Evolutionary conservation across 2,113 vertebrate genomes (phyloP), one percentile per base, ranked within the genome.

Genomic region (Dascyllus trimaculatus): DNA sequence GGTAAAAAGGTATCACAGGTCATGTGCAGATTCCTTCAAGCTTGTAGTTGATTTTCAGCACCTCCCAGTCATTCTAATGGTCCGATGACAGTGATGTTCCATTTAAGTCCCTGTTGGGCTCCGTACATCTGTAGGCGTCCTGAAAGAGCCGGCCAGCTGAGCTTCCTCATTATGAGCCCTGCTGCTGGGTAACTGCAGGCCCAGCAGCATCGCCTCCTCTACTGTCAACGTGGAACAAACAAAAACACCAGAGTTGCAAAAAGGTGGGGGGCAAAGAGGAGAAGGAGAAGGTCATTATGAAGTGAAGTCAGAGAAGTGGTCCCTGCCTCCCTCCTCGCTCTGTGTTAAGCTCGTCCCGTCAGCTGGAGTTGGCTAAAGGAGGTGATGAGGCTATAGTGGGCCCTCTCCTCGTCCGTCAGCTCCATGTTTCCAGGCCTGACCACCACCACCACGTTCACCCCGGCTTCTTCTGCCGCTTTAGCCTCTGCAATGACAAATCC

Each of bases 361-460:
- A 96, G 85, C 85, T 91, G 91, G 11, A 99, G 93, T 76, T 99
- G 96, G 0, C 84, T 94, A 89, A 99, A 99, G 83, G 97, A 97
- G 0, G 96, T 95, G 73, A 98, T 93, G 86, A 97, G 95, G 82
- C 75, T 95, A 80, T 97, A 98, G 72, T 95, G 95, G 0, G 93
- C 93, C 38, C 95, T 95, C 87, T 99, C 98, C 14, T 98, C 97
- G 0, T 99, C 97, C 0, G 97, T 99, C 71, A 99, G 86, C 73
- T 98, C 97, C n/a, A 95, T 95, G 2, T 99, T 99, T 48, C 98
- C 98, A 0, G 97, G 96, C 64, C 98, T 88, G 71, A 97, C 94
- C 75, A 99, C 97, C 84, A 99, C 85, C 19, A 95, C 95, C 46
- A 97, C 97, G 0, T 96, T 97, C 73, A 96, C 70, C 0, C 96